A percentile compares a stretch with the other conserved stretches of the same genome.
phyloP scores from a whole-genome alignment of 2,888 invertebrate genomes.

The Harpalus rubripes region DNA sequence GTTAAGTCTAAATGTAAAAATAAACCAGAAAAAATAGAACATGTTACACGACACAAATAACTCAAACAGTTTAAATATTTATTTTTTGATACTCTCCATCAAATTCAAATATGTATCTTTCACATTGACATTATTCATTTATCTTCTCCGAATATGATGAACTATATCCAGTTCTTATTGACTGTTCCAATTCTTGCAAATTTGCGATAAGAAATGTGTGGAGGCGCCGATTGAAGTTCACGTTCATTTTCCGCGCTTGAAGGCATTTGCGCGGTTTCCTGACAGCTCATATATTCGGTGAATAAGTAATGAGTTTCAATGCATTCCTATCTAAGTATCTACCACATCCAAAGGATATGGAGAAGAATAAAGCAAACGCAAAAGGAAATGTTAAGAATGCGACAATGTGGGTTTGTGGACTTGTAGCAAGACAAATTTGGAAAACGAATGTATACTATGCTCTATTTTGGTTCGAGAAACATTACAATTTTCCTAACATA shows the following conservation, averaged over 20 bases:
- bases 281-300: slow-evolving; percentile 8
- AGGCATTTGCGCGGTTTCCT: slow-evolving; percentile 16
- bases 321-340: slow-evolving; percentile 11
- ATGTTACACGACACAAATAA: not conserved
- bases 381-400: not conserved
- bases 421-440: not conserved
- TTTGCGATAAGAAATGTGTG: slow-evolving; percentile 7
- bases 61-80: not conserved
- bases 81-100: not conserved
- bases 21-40: not conserved
- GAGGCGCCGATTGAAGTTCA: slow-evolving; percentile 36
- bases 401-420: not conserved
- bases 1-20: not conserved
- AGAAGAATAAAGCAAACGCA: slow-evolving; percentile 1
- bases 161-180: not conserved
- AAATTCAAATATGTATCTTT: not conserved
- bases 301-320: slow-evolving; percentile 27
- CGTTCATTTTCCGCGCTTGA: slow-evolving; percentile 13
- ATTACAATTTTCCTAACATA: not conserved
- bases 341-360: slow-evolving; percentile 20
- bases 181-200: not conserved
- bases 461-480: not conserved
- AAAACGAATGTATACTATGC: not conserved
- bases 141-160: not conserved
- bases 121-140: not conserved